Base-by-base conservation (phyloP, 2,113 vertebrate genomes). In the Osmerus mordax region DNA sequence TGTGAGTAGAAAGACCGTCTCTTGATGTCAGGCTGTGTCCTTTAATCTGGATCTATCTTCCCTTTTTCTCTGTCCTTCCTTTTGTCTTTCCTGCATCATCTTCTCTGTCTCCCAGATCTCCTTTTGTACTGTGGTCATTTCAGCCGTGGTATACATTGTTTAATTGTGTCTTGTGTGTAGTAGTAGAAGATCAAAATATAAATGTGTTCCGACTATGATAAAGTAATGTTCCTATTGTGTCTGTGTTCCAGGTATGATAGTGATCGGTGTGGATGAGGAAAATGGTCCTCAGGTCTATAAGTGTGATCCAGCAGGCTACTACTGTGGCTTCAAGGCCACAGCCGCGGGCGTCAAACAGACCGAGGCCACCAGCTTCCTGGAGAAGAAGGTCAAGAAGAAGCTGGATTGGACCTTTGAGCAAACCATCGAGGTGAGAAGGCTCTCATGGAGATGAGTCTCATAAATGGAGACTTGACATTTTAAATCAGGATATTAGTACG, bases 341-440 rank as follows among this genome's bases (percentile, higher is more conserved):
- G 95, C 96, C n/a, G 95, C 97, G 0, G 97, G 97, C 32, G 97
- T 99, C 69, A 99, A 99, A 89, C 97, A 99, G 81, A 99, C 97
- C 3, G 97, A 99, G 84, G 97, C 97, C 71, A 99, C 96, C 87
- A 99, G 97, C 89, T 99, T 99, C 89, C 93, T 99, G 86, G 97
- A 99, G 91, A 99, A 99, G 91, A 99, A 99, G 92, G 94, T 99
- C 78, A 99, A 99, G 94, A 99, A 99, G 94, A 99, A 99, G 91
- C 92, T 96, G 86, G 97, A 99, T 67, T 99, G 97, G 97, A 97
- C 94, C 3, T 99, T 96, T 55, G 94, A 95, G 77, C 95, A 99
- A 86, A 99, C 96, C 11, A 92, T 99, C 52, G 97, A 99, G 95
- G 97, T 98, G 92, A 65, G n/a, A 65, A 3, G n/a, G 12, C 4